A percentile compares a stretch with the other conserved stretches of the same genome.
Evolutionary conservation across 2,888 invertebrate genomes (phyloP).

Genomic region (Cerceris ruficornis): DNA sequence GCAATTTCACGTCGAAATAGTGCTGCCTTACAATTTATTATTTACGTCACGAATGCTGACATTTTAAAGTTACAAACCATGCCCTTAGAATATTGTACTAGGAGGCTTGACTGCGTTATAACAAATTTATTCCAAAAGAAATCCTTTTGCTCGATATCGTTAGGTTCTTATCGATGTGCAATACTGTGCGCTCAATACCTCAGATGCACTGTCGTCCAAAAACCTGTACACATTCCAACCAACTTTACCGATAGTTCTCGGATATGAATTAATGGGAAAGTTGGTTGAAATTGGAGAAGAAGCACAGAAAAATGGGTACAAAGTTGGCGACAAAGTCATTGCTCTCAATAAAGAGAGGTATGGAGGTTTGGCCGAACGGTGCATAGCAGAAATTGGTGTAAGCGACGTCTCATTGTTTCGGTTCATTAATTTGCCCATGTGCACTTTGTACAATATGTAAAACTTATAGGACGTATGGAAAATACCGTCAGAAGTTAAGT

Average conservation of each 20-base stretch:
- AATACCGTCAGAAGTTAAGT: conserved; percentile 83
- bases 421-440: not conserved
- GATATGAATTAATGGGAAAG: conserved; percentile 86
- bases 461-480: conserved; percentile 84
- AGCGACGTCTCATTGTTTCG: conserved; percentile 28
- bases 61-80: too few species aligned
- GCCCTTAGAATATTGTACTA: not conserved
- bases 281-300: conserved; percentile 84
- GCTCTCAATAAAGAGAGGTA: conserved; percentile 83
- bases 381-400: conserved; percentile 82
- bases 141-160: conserved; percentile 38
- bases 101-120: not conserved
- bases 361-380: conserved; percentile 86
- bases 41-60: too few species aligned
- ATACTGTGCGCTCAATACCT: conserved; percentile 86
- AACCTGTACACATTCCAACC: conserved; percentile 82
- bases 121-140: not conserved
- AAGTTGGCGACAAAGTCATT: conserved; percentile 85
- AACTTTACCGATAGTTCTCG: conserved; percentile 84
- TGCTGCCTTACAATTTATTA: too few species aligned
- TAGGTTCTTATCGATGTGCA: conserved; percentile 86
- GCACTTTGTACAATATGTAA: conserved; percentile 11
- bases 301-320: conserved; percentile 79
- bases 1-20: too few species aligned
- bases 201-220: conserved; percentile 84